Evolutionary conservation across 2,113 vertebrate genomes (phyloP).

Genomic region (Isurus oxyrinchus): DNA sequence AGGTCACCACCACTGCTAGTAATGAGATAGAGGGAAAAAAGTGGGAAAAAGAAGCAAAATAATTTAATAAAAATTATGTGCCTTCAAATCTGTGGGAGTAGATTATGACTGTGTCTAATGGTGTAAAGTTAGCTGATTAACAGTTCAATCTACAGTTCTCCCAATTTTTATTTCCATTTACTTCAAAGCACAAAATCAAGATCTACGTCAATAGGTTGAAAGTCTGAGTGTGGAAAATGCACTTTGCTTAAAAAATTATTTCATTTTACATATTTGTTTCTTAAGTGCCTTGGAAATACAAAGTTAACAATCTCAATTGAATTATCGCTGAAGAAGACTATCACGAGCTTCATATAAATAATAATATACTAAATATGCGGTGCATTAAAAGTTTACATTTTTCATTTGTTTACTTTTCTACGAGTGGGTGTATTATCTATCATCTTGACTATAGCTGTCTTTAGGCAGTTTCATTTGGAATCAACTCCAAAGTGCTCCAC

Average conservation of each 20-base stretch:
- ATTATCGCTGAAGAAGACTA: neutral
- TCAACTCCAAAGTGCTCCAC: slow-evolving; percentile 15
- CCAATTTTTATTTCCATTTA: neutral
- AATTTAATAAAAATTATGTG: neutral
- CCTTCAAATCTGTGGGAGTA: neutral
- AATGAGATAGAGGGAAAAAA: neutral
- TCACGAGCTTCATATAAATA: neutral
- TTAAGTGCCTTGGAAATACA: neutral
- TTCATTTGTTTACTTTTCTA: neutral
- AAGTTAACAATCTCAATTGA: neutral
- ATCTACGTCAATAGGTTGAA: neutral
- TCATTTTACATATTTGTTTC: neutral
- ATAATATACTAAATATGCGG: neutral
- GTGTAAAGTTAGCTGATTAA: neutral
- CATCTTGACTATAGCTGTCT: slow-evolving; percentile 2
- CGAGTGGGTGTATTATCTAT: neutral
- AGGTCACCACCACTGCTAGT: neutral
- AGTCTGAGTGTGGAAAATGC: neutral
- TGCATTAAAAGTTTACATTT: neutral
- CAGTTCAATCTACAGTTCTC: neutral
- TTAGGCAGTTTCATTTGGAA: slow-evolving; percentile 27
- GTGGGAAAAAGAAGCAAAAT: neutral
- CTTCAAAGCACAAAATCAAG: slow-evolving; percentile 3
- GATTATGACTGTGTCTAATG: neutral
- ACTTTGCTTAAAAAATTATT: neutral